Percentiles rank a stretch among this genome's conserved stretches.
These are phyloP conservation scores for Danio aesculapii DNA, from an alignment of 2,797 vertebrate genomes.

Conservation along the genomic window DNA sequence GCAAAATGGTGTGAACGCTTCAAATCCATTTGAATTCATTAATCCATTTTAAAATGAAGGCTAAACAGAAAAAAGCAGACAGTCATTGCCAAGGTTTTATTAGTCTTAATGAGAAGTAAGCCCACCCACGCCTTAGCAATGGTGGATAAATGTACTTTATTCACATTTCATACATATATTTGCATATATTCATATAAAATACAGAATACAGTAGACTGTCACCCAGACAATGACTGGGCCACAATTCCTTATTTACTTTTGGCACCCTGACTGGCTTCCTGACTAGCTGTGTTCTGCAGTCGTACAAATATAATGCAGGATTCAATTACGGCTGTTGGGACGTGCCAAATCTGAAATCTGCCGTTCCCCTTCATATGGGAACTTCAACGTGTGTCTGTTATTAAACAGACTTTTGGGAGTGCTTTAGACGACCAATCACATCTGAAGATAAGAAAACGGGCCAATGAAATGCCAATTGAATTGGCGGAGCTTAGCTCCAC, in stretches of 20 bases:
- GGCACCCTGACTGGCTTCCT: constrained; percentile 81
- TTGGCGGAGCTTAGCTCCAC: too few relatives aligned
- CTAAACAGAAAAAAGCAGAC: neutral
- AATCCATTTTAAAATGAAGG: neutral
- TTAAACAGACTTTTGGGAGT: too few relatives aligned
- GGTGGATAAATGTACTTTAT: constrained; percentile 81
- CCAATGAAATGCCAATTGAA: too few relatives aligned
- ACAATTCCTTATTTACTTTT: constrained; percentile 79
- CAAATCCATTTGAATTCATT: neutral
- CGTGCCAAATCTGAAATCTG: constrained; percentile 9
- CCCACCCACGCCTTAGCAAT: constrained; percentile 26
- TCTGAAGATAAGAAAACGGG: too few relatives aligned
- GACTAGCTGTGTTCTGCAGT: constrained; percentile 69
- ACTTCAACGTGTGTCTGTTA: too few relatives aligned
- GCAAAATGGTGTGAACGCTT: neutral
- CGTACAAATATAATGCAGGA: constrained; percentile 54
- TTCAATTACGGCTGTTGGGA: constrained; percentile 29
- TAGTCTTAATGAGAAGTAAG: constrained; percentile 35
- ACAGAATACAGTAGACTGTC: constrained; percentile 84
- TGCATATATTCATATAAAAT: constrained; percentile 86
- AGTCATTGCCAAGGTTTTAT: constrained; percentile 32
- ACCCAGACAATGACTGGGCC: constrained; percentile 76
- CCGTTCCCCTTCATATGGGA: too few relatives aligned
- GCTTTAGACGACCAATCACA: too few relatives aligned
- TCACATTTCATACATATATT: constrained; percentile 81